Evolutionary conservation across 2,797 vertebrate genomes (phyloP).

Genomic region (Acanthurus leucopareius): DNA sequence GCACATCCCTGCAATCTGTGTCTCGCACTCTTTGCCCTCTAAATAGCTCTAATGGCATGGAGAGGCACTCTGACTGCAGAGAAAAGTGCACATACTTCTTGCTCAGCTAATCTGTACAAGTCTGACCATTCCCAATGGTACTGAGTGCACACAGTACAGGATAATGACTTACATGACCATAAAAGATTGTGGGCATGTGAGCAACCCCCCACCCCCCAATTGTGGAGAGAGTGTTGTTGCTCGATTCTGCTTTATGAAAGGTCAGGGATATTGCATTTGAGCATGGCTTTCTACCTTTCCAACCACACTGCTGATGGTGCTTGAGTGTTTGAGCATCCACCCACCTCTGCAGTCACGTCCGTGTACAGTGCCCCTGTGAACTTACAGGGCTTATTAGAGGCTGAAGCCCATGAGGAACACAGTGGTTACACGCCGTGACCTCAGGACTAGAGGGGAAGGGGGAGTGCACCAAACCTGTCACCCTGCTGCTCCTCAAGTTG

Average conservation of each 20-base stretch:
- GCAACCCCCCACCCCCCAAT: too few species aligned
- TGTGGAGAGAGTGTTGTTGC: neutral
- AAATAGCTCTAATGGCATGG: neutral
- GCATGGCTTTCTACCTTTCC: neutral
- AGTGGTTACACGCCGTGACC: conserved; percentile 6
- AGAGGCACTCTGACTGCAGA: neutral
- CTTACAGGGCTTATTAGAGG: conserved; percentile 2
- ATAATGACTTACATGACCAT: conserved; percentile 8
- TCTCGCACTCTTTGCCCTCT: neutral
- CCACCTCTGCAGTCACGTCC: neutral
- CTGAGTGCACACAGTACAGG: neutral
- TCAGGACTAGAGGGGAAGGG: neutral
- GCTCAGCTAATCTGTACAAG: neutral
- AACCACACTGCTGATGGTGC: neutral
- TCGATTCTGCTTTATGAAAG: neutral
- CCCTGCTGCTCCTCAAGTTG: neutral
- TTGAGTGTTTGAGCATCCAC: neutral
- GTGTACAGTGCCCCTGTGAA: neutral
- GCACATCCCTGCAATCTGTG: neutral
- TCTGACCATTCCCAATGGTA: neutral
- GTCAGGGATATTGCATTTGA: neutral
- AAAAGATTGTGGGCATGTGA: neutral
- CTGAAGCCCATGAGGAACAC: neutral
- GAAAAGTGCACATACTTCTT: conserved; percentile 19
- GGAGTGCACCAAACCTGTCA: neutral